Evolutionary conservation across 2,113 vertebrate species (phyloP).

Genomic region (Heterotilapia buettikoferi): DNA sequence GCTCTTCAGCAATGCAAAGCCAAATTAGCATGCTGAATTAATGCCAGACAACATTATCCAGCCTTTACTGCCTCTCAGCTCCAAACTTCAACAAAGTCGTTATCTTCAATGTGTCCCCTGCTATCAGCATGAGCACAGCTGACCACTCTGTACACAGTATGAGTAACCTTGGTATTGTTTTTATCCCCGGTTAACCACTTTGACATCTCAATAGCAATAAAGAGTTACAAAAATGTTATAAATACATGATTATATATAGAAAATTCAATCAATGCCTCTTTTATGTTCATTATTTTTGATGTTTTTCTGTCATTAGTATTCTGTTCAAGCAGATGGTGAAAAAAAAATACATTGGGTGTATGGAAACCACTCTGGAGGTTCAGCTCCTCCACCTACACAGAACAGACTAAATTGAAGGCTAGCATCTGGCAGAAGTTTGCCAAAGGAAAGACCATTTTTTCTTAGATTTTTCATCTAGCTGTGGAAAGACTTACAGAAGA

Average conservation of each 20-base stretch:
- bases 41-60: conserved; percentile 23
- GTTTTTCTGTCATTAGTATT: not conserved
- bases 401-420: not conserved
- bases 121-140: conserved; percentile 1
- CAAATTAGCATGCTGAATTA: conserved; percentile 36
- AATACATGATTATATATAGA: not conserved
- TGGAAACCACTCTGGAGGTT: not conserved
- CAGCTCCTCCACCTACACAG: conserved; percentile 5
- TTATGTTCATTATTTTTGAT: not conserved
- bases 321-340: not conserved
- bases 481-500: not conserved
- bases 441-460: not conserved
- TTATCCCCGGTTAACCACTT: not conserved
- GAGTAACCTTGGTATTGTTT: not conserved
- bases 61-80: not conserved
- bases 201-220: not conserved
- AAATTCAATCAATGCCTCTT: not conserved
- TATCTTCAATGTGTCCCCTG: conserved; percentile 21
- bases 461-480: not conserved
- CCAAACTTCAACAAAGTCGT: not conserved
- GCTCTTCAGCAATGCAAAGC: not conserved
- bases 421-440: not conserved
- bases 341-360: not conserved
- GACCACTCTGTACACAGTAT: not conserved
- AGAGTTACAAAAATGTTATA: not conserved